Percentiles rank a stretch among this genome's conserved stretches.
These are phyloP conservation scores for Zaprionus tsacasi DNA, from an alignment of 1,140 invertebrate species.

Conservation along the genomic window DNA sequence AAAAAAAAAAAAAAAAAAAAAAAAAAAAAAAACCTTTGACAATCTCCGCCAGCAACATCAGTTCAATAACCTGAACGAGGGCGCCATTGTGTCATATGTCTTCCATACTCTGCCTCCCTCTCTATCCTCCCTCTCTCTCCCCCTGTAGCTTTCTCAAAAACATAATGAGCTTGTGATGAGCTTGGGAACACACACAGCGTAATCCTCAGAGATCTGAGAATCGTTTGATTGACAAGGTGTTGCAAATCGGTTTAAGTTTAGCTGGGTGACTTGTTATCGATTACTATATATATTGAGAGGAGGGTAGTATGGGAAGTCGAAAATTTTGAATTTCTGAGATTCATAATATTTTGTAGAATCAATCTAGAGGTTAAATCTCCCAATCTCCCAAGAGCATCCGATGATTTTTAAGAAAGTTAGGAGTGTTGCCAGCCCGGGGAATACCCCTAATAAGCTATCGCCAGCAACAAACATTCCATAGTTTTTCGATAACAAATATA, in stretches of 20 bases:
- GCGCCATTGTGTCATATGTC: constrained; percentile 25
- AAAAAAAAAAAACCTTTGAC: constrained; percentile 37
- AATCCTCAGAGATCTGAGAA: constrained; percentile 8
- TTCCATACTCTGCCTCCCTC: background rate
- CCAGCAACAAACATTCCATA: background rate
- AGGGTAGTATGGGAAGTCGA: too few relatives aligned
- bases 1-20: background rate
- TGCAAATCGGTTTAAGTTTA: background rate
- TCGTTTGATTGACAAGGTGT: constrained; percentile 4
- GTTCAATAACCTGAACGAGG: constrained; percentile 38
- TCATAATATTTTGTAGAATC: too few relatives aligned
- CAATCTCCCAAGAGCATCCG: too few relatives aligned
- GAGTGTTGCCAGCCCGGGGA: background rate
- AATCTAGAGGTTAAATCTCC: too few relatives aligned
- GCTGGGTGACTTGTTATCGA: background rate
- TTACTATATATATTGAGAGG: background rate
- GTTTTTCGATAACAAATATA: background rate
- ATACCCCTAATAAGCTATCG: background rate
- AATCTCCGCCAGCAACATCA: constrained; percentile 9
- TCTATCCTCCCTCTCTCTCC: background rate
- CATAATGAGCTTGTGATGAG: constrained; percentile 51
- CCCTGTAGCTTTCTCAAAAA: background rate
- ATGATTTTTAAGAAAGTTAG: background rate
- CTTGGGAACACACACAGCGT: constrained; percentile 3
- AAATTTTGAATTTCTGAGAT: too few relatives aligned